Evolutionary conservation across 1,140 invertebrate species (phyloP).

Genomic region (Tetragonula clypearis): DNA sequence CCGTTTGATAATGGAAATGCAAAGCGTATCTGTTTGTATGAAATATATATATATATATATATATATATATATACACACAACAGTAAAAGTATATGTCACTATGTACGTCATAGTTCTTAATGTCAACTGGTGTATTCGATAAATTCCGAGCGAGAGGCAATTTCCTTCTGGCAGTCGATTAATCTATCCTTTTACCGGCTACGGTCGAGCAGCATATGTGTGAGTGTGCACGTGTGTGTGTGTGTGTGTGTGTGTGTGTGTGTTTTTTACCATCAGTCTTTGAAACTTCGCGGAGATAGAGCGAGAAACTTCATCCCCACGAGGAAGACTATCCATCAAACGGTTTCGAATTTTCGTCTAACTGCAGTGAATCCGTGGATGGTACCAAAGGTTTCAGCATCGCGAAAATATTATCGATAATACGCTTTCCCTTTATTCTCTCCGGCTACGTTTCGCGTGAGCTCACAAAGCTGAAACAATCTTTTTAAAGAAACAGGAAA

Average conservation of each 20-base stretch:
- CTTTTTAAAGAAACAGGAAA: no score
- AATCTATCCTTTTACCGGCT: slow-evolving; percentile 16
- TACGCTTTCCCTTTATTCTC: background rate
- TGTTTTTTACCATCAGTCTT: slow-evolving; percentile 8
- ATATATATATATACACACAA: background rate
- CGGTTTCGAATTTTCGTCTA: background rate
- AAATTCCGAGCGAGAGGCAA: slow-evolving; percentile 11
- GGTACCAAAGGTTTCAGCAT: background rate
- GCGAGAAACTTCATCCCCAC: slow-evolving; percentile 17
- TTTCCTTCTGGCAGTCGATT: slow-evolving; percentile 33
- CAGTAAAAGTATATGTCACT: background rate
- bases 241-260: no score
- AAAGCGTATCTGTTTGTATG: background rate
- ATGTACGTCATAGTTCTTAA: slow-evolving; percentile 28
- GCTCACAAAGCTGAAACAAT: background rate
- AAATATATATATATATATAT: no score
- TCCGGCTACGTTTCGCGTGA: background rate
- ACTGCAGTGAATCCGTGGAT: background rate
- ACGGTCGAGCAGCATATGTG: background rate
- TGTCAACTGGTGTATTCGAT: slow-evolving; percentile 16
- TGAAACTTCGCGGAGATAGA: slow-evolving; percentile 31
- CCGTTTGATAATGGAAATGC: background rate
- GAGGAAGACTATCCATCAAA: background rate
- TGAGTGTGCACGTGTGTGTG: no score
- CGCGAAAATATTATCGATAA: background rate